Conservation (phyloP, 2,888 invertebrate species). For the Rotaria magnacalcarata region DNA sequence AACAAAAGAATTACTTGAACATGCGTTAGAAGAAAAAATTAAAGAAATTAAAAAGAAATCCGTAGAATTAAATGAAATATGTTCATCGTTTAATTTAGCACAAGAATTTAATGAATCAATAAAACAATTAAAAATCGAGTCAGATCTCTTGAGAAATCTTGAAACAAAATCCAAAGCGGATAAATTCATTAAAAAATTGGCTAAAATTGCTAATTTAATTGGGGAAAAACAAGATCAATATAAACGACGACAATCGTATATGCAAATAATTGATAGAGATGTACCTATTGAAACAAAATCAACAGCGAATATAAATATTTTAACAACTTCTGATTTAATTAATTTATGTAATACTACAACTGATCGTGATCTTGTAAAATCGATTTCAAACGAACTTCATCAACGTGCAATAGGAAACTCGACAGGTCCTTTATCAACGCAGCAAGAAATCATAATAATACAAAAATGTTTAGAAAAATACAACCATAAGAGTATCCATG, state of each 20-base stretch:
- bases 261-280: neutral
- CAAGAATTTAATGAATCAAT: neutral
- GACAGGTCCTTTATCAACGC: neutral
- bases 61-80: neutral
- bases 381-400: conserved; percentile 3
- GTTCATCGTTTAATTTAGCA: neutral
- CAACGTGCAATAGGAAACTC: neutral
- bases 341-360: neutral
- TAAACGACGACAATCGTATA: neutral
- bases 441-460: neutral
- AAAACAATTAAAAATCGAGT: neutral
- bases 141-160: neutral
- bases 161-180: neutral
- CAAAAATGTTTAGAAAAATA: neutral
- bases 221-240: neutral
- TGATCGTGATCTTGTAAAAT: neutral
- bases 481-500: neutral
- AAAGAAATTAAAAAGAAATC: neutral
- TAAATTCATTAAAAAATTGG: neutral
- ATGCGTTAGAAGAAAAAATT: neutral
- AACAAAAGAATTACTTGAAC: neutral
- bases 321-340: neutral
- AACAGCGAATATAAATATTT: neutral
- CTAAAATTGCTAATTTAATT: neutral
- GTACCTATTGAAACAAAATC: neutral